phyloP scores from a whole-genome alignment of 2,888 invertebrate species.

The Drosophila mulleri region DNA sequence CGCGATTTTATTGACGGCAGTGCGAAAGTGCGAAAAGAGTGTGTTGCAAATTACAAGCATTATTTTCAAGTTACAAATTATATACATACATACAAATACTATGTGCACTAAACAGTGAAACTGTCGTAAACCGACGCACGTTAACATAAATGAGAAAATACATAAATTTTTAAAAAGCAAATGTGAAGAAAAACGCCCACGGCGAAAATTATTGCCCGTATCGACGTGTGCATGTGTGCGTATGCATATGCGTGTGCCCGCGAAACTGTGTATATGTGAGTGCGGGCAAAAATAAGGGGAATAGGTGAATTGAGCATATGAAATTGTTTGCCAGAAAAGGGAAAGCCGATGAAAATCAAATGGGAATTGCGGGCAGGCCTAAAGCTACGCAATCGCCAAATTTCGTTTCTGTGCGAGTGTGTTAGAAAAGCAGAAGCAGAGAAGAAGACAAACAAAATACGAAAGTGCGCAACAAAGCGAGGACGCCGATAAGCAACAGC shows the following conservation, averaged over 20 bases:
- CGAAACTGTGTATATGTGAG: conserved; percentile 23
- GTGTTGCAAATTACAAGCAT: conserved; percentile 44
- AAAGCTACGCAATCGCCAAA: conserved; percentile 42
- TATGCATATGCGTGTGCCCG: conserved; percentile 10
- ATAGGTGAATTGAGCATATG: conserved; percentile 40
- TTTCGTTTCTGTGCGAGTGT: conserved; percentile 32
- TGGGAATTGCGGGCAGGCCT: conserved; percentile 38
- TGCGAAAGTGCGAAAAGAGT: conserved; percentile 37
- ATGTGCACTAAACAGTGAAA: conserved; percentile 37
- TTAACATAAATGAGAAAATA: conserved; percentile 19
- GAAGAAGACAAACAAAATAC: conserved; percentile 32
- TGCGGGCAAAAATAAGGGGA: conserved; percentile 30
- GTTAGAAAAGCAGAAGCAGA: conserved; percentile 11
- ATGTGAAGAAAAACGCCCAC: conserved; percentile 62
- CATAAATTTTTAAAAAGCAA: conserved; percentile 33
- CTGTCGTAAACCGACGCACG: conserved; percentile 12
- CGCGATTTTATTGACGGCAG: conserved; percentile 32
- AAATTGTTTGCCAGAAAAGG: conserved; percentile 33
- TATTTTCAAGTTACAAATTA: conserved; percentile 26
- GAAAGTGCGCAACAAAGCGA: conserved; percentile 40
- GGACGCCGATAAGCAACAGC: conserved; percentile 30
- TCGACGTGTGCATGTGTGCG: conserved; percentile 3
- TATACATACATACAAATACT: conserved; percentile 11
- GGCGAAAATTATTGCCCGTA: conserved; percentile 48
- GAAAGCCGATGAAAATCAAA: conserved; percentile 48